Evolutionary conservation across 2,888 invertebrate genomes (phyloP).

Genomic region (Vandiemenella viatica): DNA sequence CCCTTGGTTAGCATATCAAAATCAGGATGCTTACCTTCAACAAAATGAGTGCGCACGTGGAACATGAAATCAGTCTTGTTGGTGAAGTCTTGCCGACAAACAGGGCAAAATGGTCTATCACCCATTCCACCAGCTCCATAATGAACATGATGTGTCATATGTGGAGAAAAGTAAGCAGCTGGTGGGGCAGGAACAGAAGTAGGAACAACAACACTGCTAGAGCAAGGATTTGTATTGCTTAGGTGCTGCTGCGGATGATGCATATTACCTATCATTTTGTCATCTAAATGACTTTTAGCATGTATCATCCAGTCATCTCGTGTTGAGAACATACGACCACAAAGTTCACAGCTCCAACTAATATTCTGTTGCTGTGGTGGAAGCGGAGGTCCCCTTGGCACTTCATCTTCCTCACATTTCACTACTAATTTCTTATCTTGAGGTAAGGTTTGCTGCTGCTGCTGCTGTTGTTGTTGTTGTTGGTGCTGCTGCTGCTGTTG

Average conservation of each 20-base stretch:
- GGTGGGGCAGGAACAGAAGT: conserved; percentile 26
- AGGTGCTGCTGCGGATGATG: conserved; percentile 21
- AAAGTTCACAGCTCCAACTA: conserved; percentile 62
- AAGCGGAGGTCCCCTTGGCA: conserved; percentile 4
- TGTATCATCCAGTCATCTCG: conserved; percentile 65
- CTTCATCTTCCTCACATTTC: conserved; percentile 16
- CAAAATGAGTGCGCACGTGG: conserved; percentile 49
- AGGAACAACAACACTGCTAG: conserved; percentile 3
- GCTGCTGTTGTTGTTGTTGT: too few relatives aligned
- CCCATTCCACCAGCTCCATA: conserved; percentile 25
- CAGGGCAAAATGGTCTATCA: conserved; percentile 39
- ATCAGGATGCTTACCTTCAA: conserved; percentile 25
- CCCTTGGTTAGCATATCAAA: conserved; percentile 18
- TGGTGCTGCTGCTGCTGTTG: too few relatives aligned
- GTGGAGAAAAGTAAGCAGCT: conserved; percentile 18
- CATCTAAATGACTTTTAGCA: conserved; percentile 51
- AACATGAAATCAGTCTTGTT: conserved; percentile 54
- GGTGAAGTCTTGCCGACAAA: conserved; percentile 49
- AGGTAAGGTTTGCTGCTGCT: background rate
- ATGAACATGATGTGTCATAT: conserved; percentile 28
- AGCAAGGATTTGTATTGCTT: conserved; percentile 2
- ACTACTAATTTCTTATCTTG: conserved; percentile 14
- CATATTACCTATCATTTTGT: conserved; percentile 23
- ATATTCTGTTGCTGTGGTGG: conserved; percentile 23
- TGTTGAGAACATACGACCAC: conserved; percentile 53